These are phyloP conservation scores for Muscicapa striata DNA, from an alignment of 2,797 vertebrate species.

Conservation along the genomic window DNA sequence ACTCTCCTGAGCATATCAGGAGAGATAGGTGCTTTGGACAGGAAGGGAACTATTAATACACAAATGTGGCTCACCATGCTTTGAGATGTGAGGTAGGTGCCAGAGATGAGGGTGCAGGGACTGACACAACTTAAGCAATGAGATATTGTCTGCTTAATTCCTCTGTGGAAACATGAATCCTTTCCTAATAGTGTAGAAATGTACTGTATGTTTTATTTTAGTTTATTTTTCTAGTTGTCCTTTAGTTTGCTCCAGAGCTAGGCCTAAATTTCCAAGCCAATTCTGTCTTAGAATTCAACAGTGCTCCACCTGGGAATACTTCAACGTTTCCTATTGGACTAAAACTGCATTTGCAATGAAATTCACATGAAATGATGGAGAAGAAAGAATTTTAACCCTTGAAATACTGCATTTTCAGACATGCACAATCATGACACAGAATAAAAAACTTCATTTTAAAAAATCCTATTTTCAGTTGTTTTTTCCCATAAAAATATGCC, in stretches of 20 bases:
- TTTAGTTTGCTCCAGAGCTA: not conserved
- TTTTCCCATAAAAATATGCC: not conserved
- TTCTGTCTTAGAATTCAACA: not conserved
- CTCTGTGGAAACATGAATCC: not conserved
- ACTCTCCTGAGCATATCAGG: not conserved
- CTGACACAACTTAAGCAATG: not conserved
- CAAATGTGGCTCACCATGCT: accelerated
- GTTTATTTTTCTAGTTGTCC: not conserved
- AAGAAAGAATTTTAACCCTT: not conserved
- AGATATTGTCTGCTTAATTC: not conserved
- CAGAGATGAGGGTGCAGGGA: not conserved
- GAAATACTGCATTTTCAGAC: not conserved
- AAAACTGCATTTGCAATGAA: not conserved
- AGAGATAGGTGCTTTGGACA: not conserved
- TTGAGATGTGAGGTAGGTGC: not conserved
- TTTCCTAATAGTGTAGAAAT: not conserved
- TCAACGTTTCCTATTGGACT: not conserved
- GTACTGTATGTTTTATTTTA: not conserved
- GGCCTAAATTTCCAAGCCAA: not conserved
- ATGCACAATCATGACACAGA: not conserved
- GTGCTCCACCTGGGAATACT: not conserved
- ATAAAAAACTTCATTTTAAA: not conserved
- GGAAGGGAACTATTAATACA: not conserved
- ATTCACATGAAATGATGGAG: not conserved
- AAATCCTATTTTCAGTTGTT: not conserved